Conservation (phyloP, 2,888 invertebrate species). For the Hirtodrosophila confusa region DNA sequence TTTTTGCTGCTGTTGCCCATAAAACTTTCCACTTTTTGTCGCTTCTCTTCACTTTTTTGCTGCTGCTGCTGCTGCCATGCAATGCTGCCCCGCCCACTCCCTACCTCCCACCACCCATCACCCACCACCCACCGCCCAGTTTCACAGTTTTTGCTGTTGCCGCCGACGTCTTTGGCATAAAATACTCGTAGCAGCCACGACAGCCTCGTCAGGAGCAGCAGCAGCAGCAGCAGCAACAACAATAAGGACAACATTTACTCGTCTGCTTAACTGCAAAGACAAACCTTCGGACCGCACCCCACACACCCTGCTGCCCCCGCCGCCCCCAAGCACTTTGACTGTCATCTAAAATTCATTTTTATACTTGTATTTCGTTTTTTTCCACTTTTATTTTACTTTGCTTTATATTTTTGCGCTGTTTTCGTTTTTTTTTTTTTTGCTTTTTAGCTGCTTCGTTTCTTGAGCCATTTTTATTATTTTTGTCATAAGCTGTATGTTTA, state of each 20-base stretch:
- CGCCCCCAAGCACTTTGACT: constrained; percentile 64
- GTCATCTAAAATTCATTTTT: constrained; percentile 82
- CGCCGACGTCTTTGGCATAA: constrained; percentile 57
- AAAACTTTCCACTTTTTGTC: constrained; percentile 79
- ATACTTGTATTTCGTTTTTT: constrained; percentile 70
- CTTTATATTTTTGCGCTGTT: constrained; percentile 65
- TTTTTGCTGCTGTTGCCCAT: constrained; percentile 80
- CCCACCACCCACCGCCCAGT: constrained; percentile 46
- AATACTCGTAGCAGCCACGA: constrained; percentile 48
- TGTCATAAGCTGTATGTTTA: constrained; percentile 67
- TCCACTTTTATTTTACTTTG: constrained; percentile 53
- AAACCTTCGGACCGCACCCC: constrained; percentile 60
- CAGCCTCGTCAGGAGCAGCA: constrained; percentile 49
- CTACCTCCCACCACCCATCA: constrained; percentile 42
- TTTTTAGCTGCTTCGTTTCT: constrained; percentile 63
- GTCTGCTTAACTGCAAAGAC: constrained; percentile 81
- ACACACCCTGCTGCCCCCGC: constrained; percentile 6
- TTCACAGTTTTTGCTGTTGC: constrained; percentile 46
- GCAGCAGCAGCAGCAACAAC: constrained; percentile 51
- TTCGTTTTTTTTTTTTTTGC: constrained; percentile 56
- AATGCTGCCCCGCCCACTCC: constrained; percentile 22
- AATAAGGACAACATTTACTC: constrained; percentile 80
- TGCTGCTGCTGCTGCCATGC: constrained; percentile 32
- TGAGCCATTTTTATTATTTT: constrained; percentile 80
- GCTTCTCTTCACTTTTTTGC: constrained; percentile 42